Conservation (phyloP, 2,797 vertebrate genomes). For the Propithecus perrieri region DNA sequence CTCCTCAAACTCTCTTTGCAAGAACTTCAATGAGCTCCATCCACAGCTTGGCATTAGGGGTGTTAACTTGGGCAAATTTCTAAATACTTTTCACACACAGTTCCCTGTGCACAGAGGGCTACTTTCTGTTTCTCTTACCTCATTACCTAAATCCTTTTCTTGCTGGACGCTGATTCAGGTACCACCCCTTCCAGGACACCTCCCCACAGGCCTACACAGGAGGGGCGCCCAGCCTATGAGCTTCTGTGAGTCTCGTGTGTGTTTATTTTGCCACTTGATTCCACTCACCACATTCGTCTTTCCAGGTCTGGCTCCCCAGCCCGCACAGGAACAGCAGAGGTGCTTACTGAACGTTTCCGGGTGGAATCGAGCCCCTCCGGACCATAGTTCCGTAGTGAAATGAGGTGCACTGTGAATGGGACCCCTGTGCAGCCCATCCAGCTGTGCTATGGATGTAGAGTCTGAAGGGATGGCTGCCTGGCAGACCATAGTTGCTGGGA, state of each 20-base stretch:
- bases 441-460: too few relatives aligned
- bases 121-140: not conserved
- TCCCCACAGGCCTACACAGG: not conserved
- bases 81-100: accelerated
- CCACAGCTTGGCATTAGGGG: not conserved
- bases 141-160: not conserved
- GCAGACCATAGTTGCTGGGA: not conserved
- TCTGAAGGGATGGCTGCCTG: not conserved
- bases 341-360: accelerated
- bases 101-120: too few relatives aligned
- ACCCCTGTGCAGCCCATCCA: too few relatives aligned
- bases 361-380: accelerated
- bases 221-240: accelerated
- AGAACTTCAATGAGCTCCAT: not conserved
- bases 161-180: not conserved
- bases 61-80: too few relatives aligned
- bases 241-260: not conserved
- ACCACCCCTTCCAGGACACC: not conserved
- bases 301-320: accelerated
- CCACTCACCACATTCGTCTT: not conserved
- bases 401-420: accelerated
- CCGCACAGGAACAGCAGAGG: not conserved
- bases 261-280: not conserved
- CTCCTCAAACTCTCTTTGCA: not conserved
- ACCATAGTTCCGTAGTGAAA: not conserved